phyloP scores from a whole-genome alignment of 1,140 invertebrate species.

The Habropoda laboriosa region DNA sequence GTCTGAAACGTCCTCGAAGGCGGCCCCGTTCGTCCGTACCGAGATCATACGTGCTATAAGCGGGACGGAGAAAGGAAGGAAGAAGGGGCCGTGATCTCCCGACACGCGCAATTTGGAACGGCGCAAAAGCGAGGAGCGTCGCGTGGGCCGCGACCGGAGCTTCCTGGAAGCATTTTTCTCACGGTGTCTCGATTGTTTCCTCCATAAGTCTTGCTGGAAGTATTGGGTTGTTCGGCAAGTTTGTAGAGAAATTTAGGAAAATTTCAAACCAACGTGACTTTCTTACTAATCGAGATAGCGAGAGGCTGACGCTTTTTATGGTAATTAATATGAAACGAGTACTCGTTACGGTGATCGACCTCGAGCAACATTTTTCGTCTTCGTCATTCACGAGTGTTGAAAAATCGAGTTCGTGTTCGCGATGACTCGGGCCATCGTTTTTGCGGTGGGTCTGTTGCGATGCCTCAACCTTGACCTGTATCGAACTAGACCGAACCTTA shows the following conservation, averaged over 20 bases:
- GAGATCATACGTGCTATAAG: neutral
- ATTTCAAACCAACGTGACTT: too few relatives aligned
- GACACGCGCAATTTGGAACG: constrained; percentile 5
- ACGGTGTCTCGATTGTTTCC: neutral
- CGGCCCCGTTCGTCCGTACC: neutral
- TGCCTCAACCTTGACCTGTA: constrained; percentile 73
- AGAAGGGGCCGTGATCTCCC: neutral
- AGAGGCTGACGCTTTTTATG: too few relatives aligned
- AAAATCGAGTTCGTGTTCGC: constrained; percentile 13
- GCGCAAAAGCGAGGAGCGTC: neutral
- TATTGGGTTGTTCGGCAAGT: too few relatives aligned
- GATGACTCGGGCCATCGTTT: constrained; percentile 6
- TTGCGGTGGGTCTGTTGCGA: constrained; percentile 14
- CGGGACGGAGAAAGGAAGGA: too few relatives aligned
- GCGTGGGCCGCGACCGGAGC: neutral
- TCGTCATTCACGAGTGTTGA: neutral
- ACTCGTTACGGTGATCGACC: neutral
- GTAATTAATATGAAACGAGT: neutral
- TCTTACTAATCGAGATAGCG: too few relatives aligned
- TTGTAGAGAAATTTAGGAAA: too few relatives aligned
- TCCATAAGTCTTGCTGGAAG: too few relatives aligned
- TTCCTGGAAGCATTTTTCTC: constrained; percentile 8
- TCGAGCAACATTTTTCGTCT: neutral
- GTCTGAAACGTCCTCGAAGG: neutral
- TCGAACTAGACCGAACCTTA: constrained; percentile 69